These are phyloP conservation scores for Drosophila bipectinata DNA, from an alignment of 1,140 invertebrate genomes.

Conservation along the genomic window DNA sequence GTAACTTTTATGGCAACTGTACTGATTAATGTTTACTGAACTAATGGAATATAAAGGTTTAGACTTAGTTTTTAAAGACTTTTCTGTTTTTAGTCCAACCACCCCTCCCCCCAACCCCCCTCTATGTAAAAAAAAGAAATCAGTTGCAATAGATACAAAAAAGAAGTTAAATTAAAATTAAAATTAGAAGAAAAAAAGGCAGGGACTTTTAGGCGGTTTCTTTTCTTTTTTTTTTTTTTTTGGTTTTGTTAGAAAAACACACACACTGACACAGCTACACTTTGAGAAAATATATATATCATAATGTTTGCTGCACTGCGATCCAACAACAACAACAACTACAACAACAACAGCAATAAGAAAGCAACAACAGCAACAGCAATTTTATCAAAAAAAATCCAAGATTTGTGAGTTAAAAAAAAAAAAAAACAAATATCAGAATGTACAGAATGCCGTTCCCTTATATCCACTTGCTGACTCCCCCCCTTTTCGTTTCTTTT, in stretches of 20 bases:
- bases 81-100: constrained; percentile 1
- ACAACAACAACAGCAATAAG: constrained; percentile 25
- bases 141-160: neutral
- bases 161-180: neutral
- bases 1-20: constrained; percentile 51
- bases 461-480: neutral
- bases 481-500: constrained; percentile 2
- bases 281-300: neutral
- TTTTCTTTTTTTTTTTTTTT: constrained; percentile 9
- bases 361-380: constrained; percentile 40
- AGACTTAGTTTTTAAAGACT: constrained; percentile 44
- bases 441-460: constrained; percentile 52
- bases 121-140: constrained; percentile 4
- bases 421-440: constrained; percentile 32
- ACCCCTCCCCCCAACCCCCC: neutral
- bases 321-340: constrained; percentile 39
- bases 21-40: constrained; percentile 70
- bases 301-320: constrained; percentile 57
- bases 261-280: constrained; percentile 17
- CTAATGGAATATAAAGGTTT: constrained; percentile 18
- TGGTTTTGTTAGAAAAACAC: constrained; percentile 9
- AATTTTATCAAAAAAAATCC: constrained; percentile 26
- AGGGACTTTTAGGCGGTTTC: constrained; percentile 54
- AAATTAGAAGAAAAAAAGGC: neutral
- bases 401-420: constrained; percentile 66